Evolutionary conservation across 2,113 vertebrate genomes (phyloP), one percentile per base, ranked within the genome.

Genomic region (Lepus americanus): DNA sequence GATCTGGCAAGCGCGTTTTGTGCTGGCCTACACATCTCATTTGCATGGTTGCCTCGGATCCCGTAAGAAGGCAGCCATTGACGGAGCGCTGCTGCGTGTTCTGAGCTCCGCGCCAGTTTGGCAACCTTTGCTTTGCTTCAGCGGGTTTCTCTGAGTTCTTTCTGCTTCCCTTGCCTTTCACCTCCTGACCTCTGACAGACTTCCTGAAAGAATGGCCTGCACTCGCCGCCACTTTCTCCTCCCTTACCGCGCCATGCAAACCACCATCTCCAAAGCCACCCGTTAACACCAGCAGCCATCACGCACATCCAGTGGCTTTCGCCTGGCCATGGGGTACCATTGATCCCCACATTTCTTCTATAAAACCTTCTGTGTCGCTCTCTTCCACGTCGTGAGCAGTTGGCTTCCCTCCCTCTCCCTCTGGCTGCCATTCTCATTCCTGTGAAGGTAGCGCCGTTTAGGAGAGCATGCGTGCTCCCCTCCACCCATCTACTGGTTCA

Each of bases 21-120:
- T 82, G 73, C 92, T 92, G 95, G 87, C 72, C 95, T 87, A 82
- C 90, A 93, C 94, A 59, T 85, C 95, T 92, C 74, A 92, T 95
- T 94, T 95, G 94, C 82, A 84, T 83, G 92, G 81, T 93, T 94
- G 90, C 86, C 97, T 92, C 73, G 27, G 95, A 78, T 95, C 86
- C 90, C 79, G 87, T 36, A 79, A 95, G 95, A 95, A 94, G 95
- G 88, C 78, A 90, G 83, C 90, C 86, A 90, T 76, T 92, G 96
- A 84, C 87, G 82, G 67, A 97, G 36, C 29, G 19, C 70, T 86
- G 95, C 85, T 94, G 19, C 89, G 17, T 95, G 96, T 92, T 94
- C 97, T 63, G 55, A 77, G 91, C 67, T 59, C 73, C n/a, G 39
- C 0, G 27, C 96, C 73, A 85, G 89, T 69, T 87, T 96, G 97